phyloP scores from a whole-genome alignment of 92 coral and sea anemone genomes.

The Phenganax subtilis region DNA sequence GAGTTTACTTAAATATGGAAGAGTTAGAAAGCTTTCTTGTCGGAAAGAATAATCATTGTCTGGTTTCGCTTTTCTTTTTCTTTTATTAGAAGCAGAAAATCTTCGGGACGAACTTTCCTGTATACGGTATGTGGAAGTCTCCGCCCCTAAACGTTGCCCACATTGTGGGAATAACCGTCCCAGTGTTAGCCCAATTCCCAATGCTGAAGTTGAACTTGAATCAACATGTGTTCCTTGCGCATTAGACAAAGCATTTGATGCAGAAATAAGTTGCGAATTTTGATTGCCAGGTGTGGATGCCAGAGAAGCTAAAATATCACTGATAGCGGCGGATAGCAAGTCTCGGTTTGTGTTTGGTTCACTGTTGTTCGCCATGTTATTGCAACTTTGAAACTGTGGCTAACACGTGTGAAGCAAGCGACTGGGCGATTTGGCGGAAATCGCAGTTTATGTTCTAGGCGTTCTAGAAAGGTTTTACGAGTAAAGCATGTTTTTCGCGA shows the following conservation, averaged over 20 bases:
- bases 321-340: conserved; percentile 3
- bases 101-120: not conserved
- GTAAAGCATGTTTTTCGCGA: no score
- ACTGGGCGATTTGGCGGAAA: no score
- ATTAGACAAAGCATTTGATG: not conserved
- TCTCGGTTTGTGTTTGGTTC: not conserved
- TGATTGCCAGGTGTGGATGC: not conserved
- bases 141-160: not conserved
- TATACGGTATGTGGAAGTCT: not conserved
- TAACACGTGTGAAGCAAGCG: no score
- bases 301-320: conserved; percentile 15
- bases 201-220: not conserved
- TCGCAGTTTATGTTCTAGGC: no score
- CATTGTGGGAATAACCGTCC: conserved; percentile 17
- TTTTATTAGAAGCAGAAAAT: not conserved
- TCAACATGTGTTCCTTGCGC: not conserved
- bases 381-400: no score
- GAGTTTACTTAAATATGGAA: no score
- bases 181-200: not conserved
- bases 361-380: not conserved
- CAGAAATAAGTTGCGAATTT: not conserved
- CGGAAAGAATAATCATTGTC: not conserved
- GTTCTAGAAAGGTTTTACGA: no score
- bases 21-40: no score
- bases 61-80: not conserved